Evolutionary conservation across 1,140 invertebrate species (phyloP).

Genomic region (Drosophila ambigua): DNA sequence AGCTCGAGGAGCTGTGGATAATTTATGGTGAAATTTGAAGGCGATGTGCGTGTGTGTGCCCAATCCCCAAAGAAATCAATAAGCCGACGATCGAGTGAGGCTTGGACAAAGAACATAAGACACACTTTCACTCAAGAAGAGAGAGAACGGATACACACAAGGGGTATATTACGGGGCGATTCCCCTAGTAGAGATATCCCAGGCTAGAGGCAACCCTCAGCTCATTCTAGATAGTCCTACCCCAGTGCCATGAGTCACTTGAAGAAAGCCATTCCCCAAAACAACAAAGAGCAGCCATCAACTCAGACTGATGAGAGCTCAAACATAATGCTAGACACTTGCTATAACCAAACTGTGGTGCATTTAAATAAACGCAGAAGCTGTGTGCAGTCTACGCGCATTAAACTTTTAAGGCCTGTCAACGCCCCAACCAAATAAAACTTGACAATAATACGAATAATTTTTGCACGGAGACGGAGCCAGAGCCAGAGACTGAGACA

Average conservation of each 20-base stretch:
- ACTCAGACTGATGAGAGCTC: conserved; percentile 8
- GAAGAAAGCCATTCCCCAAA: background rate
- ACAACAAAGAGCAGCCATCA: conserved; percentile 35
- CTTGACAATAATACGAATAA: conserved; percentile 71
- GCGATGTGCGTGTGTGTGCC: conserved; percentile 21
- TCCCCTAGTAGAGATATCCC: too few species aligned
- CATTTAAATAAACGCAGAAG: conserved; percentile 24
- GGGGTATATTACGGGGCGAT: background rate
- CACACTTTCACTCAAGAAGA: conserved; percentile 41
- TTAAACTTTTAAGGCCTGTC: conserved; percentile 72
- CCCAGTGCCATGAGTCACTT: background rate
- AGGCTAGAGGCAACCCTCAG: background rate
- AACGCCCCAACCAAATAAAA: conserved; percentile 64
- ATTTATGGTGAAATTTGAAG: conserved; percentile 63
- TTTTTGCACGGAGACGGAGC: conserved; percentile 35
- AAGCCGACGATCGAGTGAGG: background rate
- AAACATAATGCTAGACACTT: conserved; percentile 33
- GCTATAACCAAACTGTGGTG: conserved; percentile 5
- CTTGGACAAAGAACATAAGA: conserved; percentile 20
- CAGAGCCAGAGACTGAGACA: conserved; percentile 38
- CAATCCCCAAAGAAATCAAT: conserved; percentile 20
- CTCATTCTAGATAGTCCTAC: too few species aligned
- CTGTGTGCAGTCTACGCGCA: conserved; percentile 6
- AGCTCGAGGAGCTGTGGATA: conserved; percentile 37
- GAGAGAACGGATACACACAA: background rate